Evolutionary conservation across 2,888 invertebrate species (phyloP).

Genomic region (Ectropis crepuscularia): DNA sequence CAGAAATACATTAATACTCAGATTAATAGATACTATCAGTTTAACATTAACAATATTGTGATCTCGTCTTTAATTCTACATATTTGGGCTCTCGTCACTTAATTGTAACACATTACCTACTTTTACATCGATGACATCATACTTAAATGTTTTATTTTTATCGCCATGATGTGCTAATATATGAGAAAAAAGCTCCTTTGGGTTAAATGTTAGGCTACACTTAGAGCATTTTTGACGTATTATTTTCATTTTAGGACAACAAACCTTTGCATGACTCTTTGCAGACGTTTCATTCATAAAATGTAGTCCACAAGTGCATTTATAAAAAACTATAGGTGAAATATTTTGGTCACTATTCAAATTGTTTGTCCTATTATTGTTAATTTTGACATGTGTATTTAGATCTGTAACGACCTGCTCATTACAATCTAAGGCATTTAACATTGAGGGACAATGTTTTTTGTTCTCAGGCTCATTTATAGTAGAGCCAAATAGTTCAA

Average conservation of each 20-base stretch:
- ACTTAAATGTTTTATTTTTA: conserved; percentile 54
- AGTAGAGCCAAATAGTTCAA: conserved; percentile 48
- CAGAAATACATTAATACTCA: too few species aligned
- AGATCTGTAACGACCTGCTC: background rate
- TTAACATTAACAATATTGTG: too few species aligned
- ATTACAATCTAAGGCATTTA: background rate
- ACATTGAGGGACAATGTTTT: background rate
- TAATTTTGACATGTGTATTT: conserved; percentile 10
- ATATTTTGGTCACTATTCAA: conserved; percentile 15
- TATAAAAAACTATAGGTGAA: conserved; percentile 53
- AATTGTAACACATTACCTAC: background rate
- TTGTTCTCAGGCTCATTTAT: background rate
- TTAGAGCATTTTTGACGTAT: conserved; percentile 65
- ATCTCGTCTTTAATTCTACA: too few species aligned
- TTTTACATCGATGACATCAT: conserved; percentile 51
- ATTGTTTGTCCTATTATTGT: background rate
- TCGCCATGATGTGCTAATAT: conserved; percentile 64
- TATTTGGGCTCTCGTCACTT: too few species aligned
- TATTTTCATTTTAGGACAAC: conserved; percentile 50
- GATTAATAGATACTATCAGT: too few species aligned
- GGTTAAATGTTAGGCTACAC: conserved; percentile 63
- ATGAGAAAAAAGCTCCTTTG: conserved; percentile 65
- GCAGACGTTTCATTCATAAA: conserved; percentile 57
- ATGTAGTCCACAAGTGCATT: conserved; percentile 67
- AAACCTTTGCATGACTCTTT: conserved; percentile 51